Evolutionary conservation across 2,797 vertebrate species (phyloP).

Genomic region (Pantherophis alleghaniensis): DNA sequence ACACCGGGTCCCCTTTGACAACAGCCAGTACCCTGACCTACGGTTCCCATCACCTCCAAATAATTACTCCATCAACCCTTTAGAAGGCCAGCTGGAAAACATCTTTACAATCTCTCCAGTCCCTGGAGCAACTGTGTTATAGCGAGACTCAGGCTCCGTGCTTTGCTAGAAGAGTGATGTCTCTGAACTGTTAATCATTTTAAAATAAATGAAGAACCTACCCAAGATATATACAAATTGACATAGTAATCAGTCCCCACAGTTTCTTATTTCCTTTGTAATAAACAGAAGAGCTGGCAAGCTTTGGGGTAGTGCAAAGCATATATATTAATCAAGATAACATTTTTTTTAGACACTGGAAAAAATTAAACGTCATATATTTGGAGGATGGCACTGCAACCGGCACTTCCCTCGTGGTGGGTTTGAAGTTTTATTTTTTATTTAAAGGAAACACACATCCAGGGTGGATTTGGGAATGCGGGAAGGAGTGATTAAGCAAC

Average conservation of each 20-base stretch:
- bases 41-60: conserved; percentile 46
- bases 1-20: conserved; percentile 75
- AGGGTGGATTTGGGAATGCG: conserved; percentile 51
- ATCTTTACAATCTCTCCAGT: conserved; percentile 53
- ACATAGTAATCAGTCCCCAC: conserved; percentile 62
- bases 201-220: conserved; percentile 65
- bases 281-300: conserved; percentile 64
- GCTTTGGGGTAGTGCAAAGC: conserved; percentile 59
- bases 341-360: conserved; percentile 77
- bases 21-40: conserved; percentile 70
- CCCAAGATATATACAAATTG: conserved; percentile 61
- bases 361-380: conserved; percentile 66
- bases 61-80: conserved; percentile 43
- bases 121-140: conserved; percentile 47
- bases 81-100: conserved; percentile 57
- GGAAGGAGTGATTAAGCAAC: conserved; percentile 61
- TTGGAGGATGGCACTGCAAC: conserved; percentile 68
- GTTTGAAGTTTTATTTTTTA: conserved; percentile 54
- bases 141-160: conserved; percentile 15
- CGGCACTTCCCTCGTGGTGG: conserved; percentile 58
- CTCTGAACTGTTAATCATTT: conserved; percentile 44
- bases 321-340: conserved; percentile 64
- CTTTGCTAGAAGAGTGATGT: conserved; percentile 45
- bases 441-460: neutral
- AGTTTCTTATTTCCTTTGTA: conserved; percentile 65